Percentiles rank a stretch among this genome's conserved stretches.
Evolutionary conservation across 2,797 vertebrate genomes (phyloP).

Genomic region (Poeciliopsis paucimaculata): DNA sequence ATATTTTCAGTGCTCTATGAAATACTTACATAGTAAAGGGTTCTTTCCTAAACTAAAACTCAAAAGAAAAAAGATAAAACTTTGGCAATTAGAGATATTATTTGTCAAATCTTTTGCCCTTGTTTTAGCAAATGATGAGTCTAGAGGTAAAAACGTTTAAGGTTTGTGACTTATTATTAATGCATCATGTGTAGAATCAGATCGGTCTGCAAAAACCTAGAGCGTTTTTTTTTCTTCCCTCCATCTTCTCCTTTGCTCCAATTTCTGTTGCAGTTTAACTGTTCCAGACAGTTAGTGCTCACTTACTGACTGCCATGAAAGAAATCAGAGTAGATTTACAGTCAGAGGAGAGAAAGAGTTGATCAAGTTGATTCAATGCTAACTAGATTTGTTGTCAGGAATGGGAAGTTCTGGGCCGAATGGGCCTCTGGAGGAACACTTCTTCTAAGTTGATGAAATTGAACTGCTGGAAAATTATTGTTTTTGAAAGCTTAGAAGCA

Average conservation of each 20-base stretch:
- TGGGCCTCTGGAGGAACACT: conserved; percentile 12
- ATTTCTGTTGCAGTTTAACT: conserved; percentile 52
- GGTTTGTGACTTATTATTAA: conserved; percentile 85
- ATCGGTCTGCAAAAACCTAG: conserved; percentile 70
- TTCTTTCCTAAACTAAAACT: conserved; percentile 43
- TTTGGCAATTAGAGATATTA: conserved; percentile 81
- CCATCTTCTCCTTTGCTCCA: conserved; percentile 56
- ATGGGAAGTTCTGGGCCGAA: conserved; percentile 20
- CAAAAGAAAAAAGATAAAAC: conserved; percentile 65
- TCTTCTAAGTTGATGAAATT: conserved; percentile 14
- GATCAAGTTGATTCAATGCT: conserved; percentile 39
- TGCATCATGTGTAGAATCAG: conserved; percentile 80
- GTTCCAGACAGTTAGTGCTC: conserved; percentile 48
- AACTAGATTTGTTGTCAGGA: conserved; percentile 20
- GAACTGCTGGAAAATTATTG: conserved; percentile 27
- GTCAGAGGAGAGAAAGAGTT: conserved; percentile 16
- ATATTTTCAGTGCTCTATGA: not conserved
- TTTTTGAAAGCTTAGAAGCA: conserved; percentile 27
- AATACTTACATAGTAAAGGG: conserved; percentile 37
- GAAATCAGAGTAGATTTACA: conserved; percentile 63
- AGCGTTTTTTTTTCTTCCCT: conserved; percentile 56
- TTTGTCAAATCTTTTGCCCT: conserved; percentile 76
- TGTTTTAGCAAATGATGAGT: conserved; percentile 88
- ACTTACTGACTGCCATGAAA: conserved; percentile 67
- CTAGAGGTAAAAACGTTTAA: conserved; percentile 89